Conservation (phyloP, 2,113 vertebrate species). For the Cheilinus undulatus region DNA sequence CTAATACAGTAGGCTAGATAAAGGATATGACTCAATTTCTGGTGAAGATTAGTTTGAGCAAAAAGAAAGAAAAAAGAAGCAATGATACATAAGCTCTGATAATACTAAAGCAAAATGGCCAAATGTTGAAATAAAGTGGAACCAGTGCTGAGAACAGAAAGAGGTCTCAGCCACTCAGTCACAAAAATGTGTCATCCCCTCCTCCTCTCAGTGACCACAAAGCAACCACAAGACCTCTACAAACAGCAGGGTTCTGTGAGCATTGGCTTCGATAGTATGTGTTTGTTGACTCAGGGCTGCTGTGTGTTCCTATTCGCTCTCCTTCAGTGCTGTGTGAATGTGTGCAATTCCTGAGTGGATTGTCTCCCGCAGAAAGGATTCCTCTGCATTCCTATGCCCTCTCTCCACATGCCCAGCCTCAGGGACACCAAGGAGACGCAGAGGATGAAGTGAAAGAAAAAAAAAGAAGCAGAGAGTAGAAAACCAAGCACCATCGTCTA, state of each 20-base stretch:
- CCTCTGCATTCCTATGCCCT: conserved; percentile 46
- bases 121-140: not conserved
- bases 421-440: conserved; percentile 30
- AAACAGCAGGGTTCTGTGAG: not conserved
- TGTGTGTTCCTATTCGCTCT: not conserved
- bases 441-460: conserved; percentile 1
- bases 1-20: too few species aligned
- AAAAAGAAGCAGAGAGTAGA: conserved; percentile 36
- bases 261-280: not conserved
- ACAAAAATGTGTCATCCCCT: not conserved
- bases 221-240: not conserved
- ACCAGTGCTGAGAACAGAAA: not conserved
- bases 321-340: not conserved
- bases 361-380: conserved; percentile 27
- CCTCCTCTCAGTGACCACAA: not conserved
- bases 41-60: too few species aligned
- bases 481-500: conserved; percentile 47
- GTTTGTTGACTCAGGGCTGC: conserved; percentile 1
- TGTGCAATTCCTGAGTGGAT: conserved; percentile 25
- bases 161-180: not conserved
- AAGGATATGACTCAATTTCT: too few species aligned
- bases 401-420: conserved; percentile 36
- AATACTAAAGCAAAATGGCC: too few species aligned
- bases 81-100: too few species aligned
- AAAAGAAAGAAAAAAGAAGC: too few species aligned